Base-by-base conservation (phyloP, 2,888 invertebrate genomes). In the Gnatocerus cornutus region DNA sequence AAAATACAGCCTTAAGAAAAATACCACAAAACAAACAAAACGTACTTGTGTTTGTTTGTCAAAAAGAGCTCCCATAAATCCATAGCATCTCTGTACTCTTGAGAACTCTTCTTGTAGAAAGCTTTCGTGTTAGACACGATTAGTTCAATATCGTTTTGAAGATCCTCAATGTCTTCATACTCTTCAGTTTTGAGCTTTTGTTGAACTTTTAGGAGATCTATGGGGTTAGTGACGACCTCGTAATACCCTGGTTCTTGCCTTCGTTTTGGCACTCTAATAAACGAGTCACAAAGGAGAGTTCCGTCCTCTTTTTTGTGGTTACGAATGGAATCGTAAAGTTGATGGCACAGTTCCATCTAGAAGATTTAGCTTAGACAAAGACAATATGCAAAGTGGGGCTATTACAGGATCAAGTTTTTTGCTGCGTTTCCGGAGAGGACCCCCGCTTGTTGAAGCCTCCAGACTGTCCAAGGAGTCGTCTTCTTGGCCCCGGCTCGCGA, bases 141-240 rank as follows among this genome's bases (percentile, higher is more conserved):
- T 33, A 98, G 87, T 80, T 97, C 95, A 75, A 99, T 91, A 83
- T 99, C 99, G 6, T 90, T 89, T 39, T 95, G 91, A 71, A 99
- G 87, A 80, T 97, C 96, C 29, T 97, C 97, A 75, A 98, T 89
- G 82, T 97, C 96, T 76, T 94, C 93, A 84, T 99, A 99, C 62
- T 98, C 97, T 78, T 99, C 98, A 0, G 96, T 97, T 89, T 97
- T 98, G 7, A 99, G 86, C 84, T 98, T 99, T 82, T 98, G 98
- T 84, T 98, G 98, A 1, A 99, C 96, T 85, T 94, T 91, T 43
- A 98, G 86, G 80, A 99, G 88, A 85, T 99, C 99, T 81, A 99
- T 99, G 0, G 99, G 99, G 82, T 95, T 95, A 5, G 91, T 90
- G 0, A 99, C 96, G 37, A 96, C 94, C 86, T 96, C 95, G 84